Percentiles rank a stretch among this genome's conserved stretches.
phyloP scores from a whole-genome alignment of 2,888 invertebrate genomes.

The Syritta pipiens region DNA sequence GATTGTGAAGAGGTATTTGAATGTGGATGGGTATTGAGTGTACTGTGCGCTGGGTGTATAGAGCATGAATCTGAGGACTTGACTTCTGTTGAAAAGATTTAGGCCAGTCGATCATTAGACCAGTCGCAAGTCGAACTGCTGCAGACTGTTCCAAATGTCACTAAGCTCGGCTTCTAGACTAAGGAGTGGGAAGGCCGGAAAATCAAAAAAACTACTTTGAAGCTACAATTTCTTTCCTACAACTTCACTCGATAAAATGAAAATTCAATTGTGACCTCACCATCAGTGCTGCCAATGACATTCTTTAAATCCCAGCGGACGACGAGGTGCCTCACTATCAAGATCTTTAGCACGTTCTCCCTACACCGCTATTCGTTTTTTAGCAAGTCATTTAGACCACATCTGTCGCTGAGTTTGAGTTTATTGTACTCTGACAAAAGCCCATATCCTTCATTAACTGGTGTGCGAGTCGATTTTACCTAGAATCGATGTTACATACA shows the following conservation, averaged over 20 bases:
- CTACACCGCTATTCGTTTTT: slow-evolving; percentile 10
- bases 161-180: no score
- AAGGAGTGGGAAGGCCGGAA: no score
- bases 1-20: not conserved
- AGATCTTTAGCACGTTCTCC: slow-evolving; percentile 27
- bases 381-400: slow-evolving; percentile 55
- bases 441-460: slow-evolving; percentile 22
- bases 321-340: slow-evolving; percentile 8
- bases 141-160: no score
- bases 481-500: slow-evolving; percentile 5
- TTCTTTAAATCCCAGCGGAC: slow-evolving; percentile 22
- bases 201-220: no score
- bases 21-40: no score
- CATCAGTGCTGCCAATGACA: slow-evolving; percentile 1
- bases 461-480: slow-evolving; percentile 5
- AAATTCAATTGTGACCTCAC: no score
- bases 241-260: no score
- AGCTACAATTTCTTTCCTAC: no score
- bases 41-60: not conserved
- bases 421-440: slow-evolving; percentile 11
- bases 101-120: no score
- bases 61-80: no score
- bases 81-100: no score
- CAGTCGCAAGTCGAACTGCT: no score
- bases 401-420: slow-evolving; percentile 10